phyloP scores from a whole-genome alignment of 2,113 vertebrate species.

The Siniperca knerii region DNA sequence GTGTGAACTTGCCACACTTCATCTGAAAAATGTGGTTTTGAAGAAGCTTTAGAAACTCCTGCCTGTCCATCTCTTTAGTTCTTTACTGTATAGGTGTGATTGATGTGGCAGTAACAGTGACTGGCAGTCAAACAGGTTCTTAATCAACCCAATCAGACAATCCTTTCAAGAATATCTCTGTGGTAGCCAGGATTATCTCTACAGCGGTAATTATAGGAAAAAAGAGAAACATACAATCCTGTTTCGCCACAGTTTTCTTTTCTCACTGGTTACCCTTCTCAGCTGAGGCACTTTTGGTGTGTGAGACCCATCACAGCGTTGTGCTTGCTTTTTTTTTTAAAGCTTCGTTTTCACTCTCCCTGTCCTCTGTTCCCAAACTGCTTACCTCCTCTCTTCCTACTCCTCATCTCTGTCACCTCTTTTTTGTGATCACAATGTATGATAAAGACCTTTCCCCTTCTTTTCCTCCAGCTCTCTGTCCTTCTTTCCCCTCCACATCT shows the following conservation, averaged over 20 bases:
- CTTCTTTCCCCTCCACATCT: constrained; percentile 38
- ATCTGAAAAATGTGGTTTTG: neutral
- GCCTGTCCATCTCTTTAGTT: neutral
- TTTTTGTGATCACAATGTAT: constrained; percentile 15
- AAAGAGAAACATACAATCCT: constrained; percentile 18
- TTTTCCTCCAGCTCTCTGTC: constrained; percentile 29
- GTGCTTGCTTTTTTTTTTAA: constrained; percentile 27
- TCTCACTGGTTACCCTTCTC: constrained; percentile 24
- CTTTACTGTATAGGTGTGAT: neutral
- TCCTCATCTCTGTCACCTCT: constrained; percentile 1
- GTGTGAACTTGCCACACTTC: neutral
- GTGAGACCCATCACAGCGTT: constrained; percentile 47
- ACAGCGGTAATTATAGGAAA: neutral
- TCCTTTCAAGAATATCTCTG: constrained; percentile 4
- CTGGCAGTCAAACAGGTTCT: constrained; percentile 38
- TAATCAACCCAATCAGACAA: constrained; percentile 27
- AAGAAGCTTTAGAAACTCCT: neutral
- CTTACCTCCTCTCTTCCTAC: constrained; percentile 3
- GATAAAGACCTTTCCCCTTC: constrained; percentile 51
- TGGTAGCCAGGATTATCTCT: constrained; percentile 24
- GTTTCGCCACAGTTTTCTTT: constrained; percentile 25
- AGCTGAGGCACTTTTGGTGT: constrained; percentile 75
- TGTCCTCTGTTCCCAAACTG: neutral
- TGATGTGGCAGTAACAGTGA: constrained; percentile 33
- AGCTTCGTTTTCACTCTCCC: neutral